Conservation (phyloP, 2,888 invertebrate species). For the Silvanus unidentatus region DNA sequence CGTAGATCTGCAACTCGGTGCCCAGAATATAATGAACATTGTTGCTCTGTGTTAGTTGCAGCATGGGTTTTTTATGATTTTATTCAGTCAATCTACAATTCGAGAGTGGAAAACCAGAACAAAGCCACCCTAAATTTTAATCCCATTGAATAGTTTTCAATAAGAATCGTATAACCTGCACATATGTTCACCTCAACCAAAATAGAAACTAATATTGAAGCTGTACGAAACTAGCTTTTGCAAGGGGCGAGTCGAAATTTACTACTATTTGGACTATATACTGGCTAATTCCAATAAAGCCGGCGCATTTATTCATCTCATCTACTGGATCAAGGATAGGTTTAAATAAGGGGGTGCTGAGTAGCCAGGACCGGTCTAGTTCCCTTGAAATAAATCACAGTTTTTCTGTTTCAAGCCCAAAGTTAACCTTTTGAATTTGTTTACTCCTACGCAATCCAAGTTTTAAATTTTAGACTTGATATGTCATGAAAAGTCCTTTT, state of each 20-base stretch:
- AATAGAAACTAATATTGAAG: slow-evolving; percentile 34
- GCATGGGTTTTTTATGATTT: too few relatives aligned
- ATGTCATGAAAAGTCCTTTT: too few relatives aligned
- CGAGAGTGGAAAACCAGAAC: slow-evolving; percentile 22
- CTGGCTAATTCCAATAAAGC: slow-evolving; percentile 42
- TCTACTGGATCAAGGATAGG: slow-evolving; percentile 39
- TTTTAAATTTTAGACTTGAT: too few relatives aligned
- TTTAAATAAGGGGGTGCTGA: slow-evolving; percentile 36
- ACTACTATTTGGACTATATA: slow-evolving; percentile 33
- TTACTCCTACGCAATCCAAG: too few relatives aligned
- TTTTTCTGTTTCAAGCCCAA: not conserved
- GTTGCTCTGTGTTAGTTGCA: too few relatives aligned
- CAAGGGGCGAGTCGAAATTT: slow-evolving; percentile 29
- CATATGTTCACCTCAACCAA: slow-evolving; percentile 45
- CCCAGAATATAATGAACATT: too few relatives aligned
- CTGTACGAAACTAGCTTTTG: too few relatives aligned
- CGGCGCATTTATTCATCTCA: slow-evolving; percentile 45
- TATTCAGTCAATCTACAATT: slow-evolving; percentile 36
- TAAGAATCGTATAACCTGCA: slow-evolving; percentile 48
- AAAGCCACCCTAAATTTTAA: slow-evolving; percentile 37
- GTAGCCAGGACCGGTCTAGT: slow-evolving; percentile 17
- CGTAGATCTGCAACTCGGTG: too few relatives aligned
- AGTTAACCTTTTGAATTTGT: not conserved
- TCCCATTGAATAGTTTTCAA: slow-evolving; percentile 46
- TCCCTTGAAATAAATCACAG: not conserved